A percentile compares a stretch with the other conserved stretches of the same genome.
phyloP scores from a whole-genome alignment of 1,140 invertebrate species.

The Adoxophyes honmai region DNA sequence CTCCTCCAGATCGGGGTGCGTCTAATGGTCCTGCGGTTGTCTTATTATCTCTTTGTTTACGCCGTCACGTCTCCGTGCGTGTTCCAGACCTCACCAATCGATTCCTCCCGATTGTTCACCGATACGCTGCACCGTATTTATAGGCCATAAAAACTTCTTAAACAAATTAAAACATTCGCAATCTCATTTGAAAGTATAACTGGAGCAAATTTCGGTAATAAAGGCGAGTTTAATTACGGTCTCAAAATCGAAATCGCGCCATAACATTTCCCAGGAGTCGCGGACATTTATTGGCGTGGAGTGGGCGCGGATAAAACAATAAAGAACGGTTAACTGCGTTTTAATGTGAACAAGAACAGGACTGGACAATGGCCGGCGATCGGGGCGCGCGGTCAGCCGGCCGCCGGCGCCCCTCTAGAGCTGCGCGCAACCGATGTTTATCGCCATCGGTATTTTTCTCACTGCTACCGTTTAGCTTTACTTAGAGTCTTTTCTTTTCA shows the following conservation, averaged over 20 bases:
- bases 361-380: conserved; percentile 57
- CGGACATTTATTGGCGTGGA: conserved; percentile 61
- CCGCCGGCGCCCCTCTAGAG: conserved; percentile 36
- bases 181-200: conserved; percentile 32
- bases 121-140: background rate
- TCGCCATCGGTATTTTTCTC: conserved; percentile 27
- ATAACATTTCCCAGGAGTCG: conserved; percentile 63
- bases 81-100: conserved; percentile 9
- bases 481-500: background rate
- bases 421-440: conserved; percentile 18
- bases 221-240: conserved; percentile 55
- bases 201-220: conserved; percentile 57
- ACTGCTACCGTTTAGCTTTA: conserved; percentile 1
- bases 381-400: conserved; percentile 58
- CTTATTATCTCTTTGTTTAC: conserved; percentile 43
- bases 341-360: conserved; percentile 72
- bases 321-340: conserved; percentile 73
- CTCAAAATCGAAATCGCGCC: conserved; percentile 47
- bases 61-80: conserved; percentile 5
- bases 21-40: conserved; percentile 51
- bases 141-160: conserved; percentile 23
- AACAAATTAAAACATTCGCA: conserved; percentile 26
- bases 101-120: conserved; percentile 13
- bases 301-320: conserved; percentile 68
- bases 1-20: conserved; percentile 43